Conservation (phyloP, 2,888 invertebrate genomes). For the Panorpa germanica region DNA sequence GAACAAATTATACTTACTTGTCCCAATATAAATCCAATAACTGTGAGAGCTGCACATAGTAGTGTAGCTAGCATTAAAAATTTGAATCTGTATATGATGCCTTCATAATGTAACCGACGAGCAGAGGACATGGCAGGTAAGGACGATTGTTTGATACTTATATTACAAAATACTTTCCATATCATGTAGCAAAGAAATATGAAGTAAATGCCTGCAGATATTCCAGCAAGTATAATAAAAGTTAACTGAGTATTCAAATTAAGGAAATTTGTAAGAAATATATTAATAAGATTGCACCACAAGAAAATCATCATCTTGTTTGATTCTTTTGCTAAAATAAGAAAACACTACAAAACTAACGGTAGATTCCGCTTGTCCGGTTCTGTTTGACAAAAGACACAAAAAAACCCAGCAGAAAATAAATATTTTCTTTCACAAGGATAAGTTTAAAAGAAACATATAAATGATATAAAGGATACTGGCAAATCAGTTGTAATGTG, state of each 20-base stretch:
- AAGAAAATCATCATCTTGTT: too few relatives aligned
- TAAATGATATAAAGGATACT: too few relatives aligned
- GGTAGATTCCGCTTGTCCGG: too few relatives aligned
- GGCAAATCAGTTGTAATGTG: slow-evolving; percentile 82
- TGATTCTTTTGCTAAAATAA: too few relatives aligned
- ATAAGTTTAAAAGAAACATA: too few relatives aligned
- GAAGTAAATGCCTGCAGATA: slow-evolving; percentile 84
- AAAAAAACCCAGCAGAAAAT: slow-evolving; percentile 1
- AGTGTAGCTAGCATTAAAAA: slow-evolving; percentile 92
- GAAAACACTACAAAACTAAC: too few relatives aligned
- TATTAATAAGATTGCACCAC: too few relatives aligned
- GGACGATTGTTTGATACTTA: slow-evolving; percentile 69
- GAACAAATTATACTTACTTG: too few relatives aligned
- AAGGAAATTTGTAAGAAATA: too few relatives aligned
- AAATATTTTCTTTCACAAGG: too few relatives aligned
- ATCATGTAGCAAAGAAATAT: slow-evolving; percentile 88
- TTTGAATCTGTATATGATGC: slow-evolving; percentile 94
- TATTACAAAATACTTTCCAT: slow-evolving; percentile 78
- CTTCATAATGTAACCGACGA: slow-evolving; percentile 83
- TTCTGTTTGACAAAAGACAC: too few relatives aligned
- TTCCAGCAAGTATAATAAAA: slow-evolving; percentile 78
- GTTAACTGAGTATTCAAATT: too few relatives aligned
- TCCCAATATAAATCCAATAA: slow-evolving; percentile 86
- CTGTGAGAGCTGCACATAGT: slow-evolving; percentile 84
- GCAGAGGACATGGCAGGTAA: slow-evolving; percentile 86